These are phyloP conservation scores for Apodemia mormo DNA, from an alignment of 2,888 invertebrate species.

Conservation along the genomic window DNA sequence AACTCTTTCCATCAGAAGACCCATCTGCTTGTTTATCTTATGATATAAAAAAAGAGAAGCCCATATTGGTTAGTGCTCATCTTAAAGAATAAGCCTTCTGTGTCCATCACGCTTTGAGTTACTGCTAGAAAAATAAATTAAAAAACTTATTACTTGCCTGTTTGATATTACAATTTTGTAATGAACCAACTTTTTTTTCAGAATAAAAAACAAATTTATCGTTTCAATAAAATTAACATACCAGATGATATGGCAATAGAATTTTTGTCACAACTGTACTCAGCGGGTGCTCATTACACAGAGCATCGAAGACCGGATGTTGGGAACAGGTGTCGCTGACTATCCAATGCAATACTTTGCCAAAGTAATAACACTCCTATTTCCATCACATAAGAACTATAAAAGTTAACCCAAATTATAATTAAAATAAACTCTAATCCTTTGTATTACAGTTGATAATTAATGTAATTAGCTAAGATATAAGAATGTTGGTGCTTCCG, in stretches of 20 bases:
- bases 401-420: neutral
- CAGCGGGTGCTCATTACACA: slow-evolving; percentile 39
- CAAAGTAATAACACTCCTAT: slow-evolving; percentile 2
- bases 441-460: slow-evolving; percentile 14
- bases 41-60: too few relatives aligned
- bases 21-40: too few relatives aligned
- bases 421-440: slow-evolving; percentile 13
- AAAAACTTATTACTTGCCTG: too few relatives aligned
- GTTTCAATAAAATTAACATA: neutral
- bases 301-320: slow-evolving; percentile 51
- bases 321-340: slow-evolving; percentile 54
- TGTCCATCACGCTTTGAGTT: too few relatives aligned
- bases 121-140: too few relatives aligned
- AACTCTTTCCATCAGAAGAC: too few relatives aligned
- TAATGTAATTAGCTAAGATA: slow-evolving; percentile 6
- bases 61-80: too few relatives aligned
- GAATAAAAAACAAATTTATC: too few relatives aligned
- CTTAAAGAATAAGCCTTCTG: too few relatives aligned
- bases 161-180: too few relatives aligned
- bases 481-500: slow-evolving; percentile 12
- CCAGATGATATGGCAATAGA: slow-evolving; percentile 20
- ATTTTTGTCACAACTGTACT: slow-evolving; percentile 34
- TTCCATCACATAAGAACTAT: neutral
- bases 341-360: slow-evolving; percentile 38
- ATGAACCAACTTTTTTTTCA: too few relatives aligned